Evolutionary conservation across 2,797 vertebrate genomes (phyloP).

Genomic region (Rhinoraja longicauda): DNA sequence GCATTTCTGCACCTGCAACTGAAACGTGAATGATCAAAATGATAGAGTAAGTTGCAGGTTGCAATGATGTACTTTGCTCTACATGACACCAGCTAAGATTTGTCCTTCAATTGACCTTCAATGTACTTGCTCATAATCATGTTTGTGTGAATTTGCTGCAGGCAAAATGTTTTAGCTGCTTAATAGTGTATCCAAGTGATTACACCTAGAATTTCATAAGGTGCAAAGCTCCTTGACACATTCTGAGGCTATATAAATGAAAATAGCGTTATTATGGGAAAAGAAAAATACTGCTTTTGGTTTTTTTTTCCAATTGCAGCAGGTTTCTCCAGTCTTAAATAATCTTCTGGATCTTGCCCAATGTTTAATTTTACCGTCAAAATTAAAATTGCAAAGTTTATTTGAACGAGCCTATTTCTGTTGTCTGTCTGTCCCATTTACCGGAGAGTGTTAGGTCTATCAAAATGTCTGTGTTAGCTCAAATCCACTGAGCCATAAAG

Average conservation of each 20-base stretch:
- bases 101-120: too few species aligned
- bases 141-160: too few species aligned
- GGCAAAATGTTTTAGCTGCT: too few species aligned
- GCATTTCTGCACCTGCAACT: too few species aligned
- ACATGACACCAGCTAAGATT: too few species aligned
- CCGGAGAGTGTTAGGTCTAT: not conserved
- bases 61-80: too few species aligned
- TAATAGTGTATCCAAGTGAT: too few species aligned
- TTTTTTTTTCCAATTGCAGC: not conserved
- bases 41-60: too few species aligned
- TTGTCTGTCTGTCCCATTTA: not conserved
- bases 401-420: not conserved
- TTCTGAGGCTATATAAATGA: not conserved
- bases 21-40: too few species aligned
- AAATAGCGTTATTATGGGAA: not conserved
- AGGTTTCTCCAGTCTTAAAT: not conserved
- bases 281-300: not conserved
- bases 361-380: not conserved
- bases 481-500: conserved; percentile 1
- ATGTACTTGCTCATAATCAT: too few species aligned
- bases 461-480: not conserved
- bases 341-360: not conserved
- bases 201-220: too few species aligned
- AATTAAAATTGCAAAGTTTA: not conserved
- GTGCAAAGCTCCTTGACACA: too few species aligned